Base-by-base conservation (phyloP, 1,140 invertebrate species). In the Andricus grossulariae region DNA sequence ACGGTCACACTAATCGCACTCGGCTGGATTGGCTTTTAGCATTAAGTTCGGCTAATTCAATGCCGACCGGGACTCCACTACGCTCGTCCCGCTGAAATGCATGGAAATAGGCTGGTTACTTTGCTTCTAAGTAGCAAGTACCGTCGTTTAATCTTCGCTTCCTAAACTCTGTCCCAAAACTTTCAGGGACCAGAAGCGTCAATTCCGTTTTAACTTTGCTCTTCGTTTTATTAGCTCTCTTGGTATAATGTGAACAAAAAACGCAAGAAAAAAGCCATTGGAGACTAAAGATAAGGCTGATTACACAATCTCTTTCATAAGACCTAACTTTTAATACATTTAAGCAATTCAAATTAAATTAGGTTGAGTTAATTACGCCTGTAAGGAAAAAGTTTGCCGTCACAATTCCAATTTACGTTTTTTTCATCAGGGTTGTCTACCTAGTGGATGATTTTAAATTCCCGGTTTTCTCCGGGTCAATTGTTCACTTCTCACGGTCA, bases 1-100 rank as follows among this genome's bases (percentile, higher is more conserved):
- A 86, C 80, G 83, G 84, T 82, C 84, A 83, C 86, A 83, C 84
- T 88, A 87, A 88, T 88, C 84, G 83, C 78, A 82, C 82, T 79
- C 80, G 79, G 77, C 78, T 82, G 73, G 78, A 87, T 85, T 86
- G 83, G 82, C 85, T 86, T 84, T 84, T 85, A 85, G 82, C 77
- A 80, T 52, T 66, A 66, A 39, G 60, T 66, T 66, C 25, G 32
- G 16, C 60, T 66, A 66, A 66, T 75, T 74, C 80, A 86, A 80
- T 86, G 80, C 71, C 25, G 73, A 39, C 54, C 50, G 51, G 11
- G 72, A 51, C 51, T 25, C 16, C 3, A 15, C 71, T 45, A 6
- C 8, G 7, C 57, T 16, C n/a, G 39, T 16, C 13, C 55, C 50
- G 13, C 50, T 39, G 25, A 52, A 19, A 50, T 73, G 19, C 75